These are phyloP conservation scores for Ctenoplectra terminalis DNA, from an alignment of 1,140 invertebrate species.

Conservation along the genomic window DNA sequence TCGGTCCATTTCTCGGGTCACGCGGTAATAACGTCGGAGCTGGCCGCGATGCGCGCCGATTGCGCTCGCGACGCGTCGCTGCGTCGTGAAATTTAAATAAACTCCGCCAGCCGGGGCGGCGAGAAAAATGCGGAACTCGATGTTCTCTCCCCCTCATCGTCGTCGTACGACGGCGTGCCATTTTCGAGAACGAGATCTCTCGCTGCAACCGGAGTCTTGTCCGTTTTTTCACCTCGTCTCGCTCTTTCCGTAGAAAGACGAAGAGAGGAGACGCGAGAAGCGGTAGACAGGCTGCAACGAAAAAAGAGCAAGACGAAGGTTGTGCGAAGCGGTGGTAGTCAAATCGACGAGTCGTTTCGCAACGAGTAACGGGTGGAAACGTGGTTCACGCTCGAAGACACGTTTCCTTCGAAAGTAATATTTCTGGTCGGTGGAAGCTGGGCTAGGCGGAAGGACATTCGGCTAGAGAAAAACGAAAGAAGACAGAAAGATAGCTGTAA, in stretches of 20 bases:
- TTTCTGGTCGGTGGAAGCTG: conserved; percentile 30
- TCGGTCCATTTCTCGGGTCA: conserved; percentile 21
- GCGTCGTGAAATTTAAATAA: conserved; percentile 34
- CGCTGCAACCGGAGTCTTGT: not conserved
- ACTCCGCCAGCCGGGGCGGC: not conserved
- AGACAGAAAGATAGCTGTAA: not conserved
- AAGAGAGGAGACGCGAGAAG: not conserved
- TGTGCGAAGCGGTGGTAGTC: not conserved
- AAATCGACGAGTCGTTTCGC: conserved; percentile 41
- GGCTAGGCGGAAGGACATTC: no score
- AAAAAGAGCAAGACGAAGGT: not conserved
- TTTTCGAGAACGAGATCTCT: conserved; percentile 35
- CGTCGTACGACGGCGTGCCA: not conserved
- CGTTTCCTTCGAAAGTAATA: conserved; percentile 42
- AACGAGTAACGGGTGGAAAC: conserved; percentile 14
- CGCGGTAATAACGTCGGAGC: conserved; percentile 16
- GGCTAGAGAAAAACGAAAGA: not conserved
- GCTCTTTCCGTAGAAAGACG: not conserved
- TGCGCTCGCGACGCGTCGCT: conserved; percentile 17
- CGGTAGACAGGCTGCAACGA: not conserved
- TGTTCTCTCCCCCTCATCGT: not conserved
- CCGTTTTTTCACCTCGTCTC: not conserved
- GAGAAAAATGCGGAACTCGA: conserved; percentile 15
- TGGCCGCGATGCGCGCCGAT: conserved; percentile 16
- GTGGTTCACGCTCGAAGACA: not conserved